phyloP scores from a whole-genome alignment of 2,888 invertebrate genomes.

The Stenodema calcarata region DNA sequence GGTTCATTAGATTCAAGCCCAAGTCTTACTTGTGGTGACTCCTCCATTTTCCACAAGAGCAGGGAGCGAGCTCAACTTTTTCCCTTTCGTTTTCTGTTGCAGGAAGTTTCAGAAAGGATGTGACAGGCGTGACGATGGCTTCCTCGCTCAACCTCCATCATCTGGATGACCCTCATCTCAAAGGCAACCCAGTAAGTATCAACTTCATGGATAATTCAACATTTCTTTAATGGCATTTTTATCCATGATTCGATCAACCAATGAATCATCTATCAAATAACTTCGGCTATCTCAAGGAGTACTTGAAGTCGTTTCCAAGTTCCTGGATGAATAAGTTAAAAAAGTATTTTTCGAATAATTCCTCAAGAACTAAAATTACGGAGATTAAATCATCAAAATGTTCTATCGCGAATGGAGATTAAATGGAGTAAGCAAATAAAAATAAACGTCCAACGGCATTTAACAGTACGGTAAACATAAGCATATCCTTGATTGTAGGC shows the following conservation, averaged over 20 bases:
- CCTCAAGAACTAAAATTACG: too few relatives aligned
- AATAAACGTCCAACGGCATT: too few relatives aligned
- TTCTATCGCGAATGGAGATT: too few relatives aligned
- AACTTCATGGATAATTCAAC: not conserved
- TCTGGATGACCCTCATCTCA: constrained; percentile 43
- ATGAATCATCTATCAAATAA: too few relatives aligned
- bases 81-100: constrained; percentile 10
- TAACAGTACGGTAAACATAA: too few relatives aligned
- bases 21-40: not conserved
- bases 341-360: not conserved
- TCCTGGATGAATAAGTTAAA: not conserved
- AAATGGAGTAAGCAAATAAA: too few relatives aligned
- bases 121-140: constrained; percentile 38
- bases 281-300: too few relatives aligned
- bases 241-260: too few relatives aligned
- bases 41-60: not conserved
- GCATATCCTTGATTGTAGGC: too few relatives aligned
- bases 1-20: constrained; percentile 9
- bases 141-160: constrained; percentile 46
- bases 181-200: constrained; percentile 41
- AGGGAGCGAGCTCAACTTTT: not conserved
- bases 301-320: not conserved
- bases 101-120: constrained; percentile 37
- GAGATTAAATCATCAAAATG: too few relatives aligned
- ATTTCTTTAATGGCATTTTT: too few relatives aligned